Evolutionary conservation across 2,888 invertebrate species (phyloP).

Genomic region (Acrobasis consociella): DNA sequence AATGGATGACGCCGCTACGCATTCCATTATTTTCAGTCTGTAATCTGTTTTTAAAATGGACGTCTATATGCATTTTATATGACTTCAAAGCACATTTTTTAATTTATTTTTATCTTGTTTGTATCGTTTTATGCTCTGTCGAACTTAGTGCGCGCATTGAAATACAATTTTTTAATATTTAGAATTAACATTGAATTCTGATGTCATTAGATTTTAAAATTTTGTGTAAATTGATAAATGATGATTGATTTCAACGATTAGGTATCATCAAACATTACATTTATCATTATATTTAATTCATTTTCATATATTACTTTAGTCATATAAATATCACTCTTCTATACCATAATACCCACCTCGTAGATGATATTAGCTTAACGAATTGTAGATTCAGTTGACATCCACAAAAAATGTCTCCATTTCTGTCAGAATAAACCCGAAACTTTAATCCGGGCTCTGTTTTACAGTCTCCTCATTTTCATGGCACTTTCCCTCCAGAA

Average conservation of each 20-base stretch:
- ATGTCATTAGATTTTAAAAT: too few species aligned
- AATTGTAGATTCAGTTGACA: neutral
- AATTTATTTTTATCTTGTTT: neutral
- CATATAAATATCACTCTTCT: too few species aligned
- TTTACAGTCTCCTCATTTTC: conserved; percentile 34
- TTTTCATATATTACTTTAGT: too few species aligned
- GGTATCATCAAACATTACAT: too few species aligned
- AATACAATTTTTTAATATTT: neutral
- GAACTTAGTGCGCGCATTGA: neutral
- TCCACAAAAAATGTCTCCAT: neutral
- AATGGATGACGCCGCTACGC: conserved; percentile 12
- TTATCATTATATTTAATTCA: too few species aligned
- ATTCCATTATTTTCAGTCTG: conserved; percentile 17
- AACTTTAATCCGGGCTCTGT: conserved; percentile 33
- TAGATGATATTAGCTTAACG: too few species aligned
- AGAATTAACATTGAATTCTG: too few species aligned
- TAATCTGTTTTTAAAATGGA: conserved; percentile 18
- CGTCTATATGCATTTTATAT: conserved; percentile 31
- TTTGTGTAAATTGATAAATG: too few species aligned
- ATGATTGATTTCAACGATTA: too few species aligned
- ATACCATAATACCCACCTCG: too few species aligned
- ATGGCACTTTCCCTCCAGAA: conserved; percentile 44
- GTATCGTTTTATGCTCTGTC: neutral
- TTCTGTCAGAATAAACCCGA: neutral
- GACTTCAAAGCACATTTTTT: conserved; percentile 41